phyloP scores from a whole-genome alignment of 2,888 invertebrate genomes.

The Tetheella fluctuosa region DNA sequence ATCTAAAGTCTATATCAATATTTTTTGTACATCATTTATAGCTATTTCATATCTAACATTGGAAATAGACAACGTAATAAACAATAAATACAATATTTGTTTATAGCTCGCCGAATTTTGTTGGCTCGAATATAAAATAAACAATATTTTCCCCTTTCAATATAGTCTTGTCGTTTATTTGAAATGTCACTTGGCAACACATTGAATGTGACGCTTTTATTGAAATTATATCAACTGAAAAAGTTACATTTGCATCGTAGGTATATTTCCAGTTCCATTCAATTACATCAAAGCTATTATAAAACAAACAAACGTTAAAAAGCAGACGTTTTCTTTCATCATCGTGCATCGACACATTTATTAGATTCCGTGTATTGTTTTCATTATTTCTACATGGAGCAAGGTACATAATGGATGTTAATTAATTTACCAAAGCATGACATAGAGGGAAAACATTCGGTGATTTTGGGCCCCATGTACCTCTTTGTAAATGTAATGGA shows the following conservation, averaged over 20 bases:
- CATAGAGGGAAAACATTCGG: no score
- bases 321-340: neutral
- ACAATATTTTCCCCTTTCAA: constrained; percentile 47
- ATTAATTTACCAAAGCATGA: no score
- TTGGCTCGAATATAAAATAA: constrained; percentile 11
- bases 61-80: constrained; percentile 8
- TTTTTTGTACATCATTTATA: neutral
- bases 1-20: neutral
- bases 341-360: no score
- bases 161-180: constrained; percentile 47
- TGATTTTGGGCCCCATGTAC: no score
- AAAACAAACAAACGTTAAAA: neutral
- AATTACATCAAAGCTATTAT: neutral
- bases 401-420: no score
- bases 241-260: constrained; percentile 25
- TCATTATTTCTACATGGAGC: no score
- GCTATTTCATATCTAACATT: neutral
- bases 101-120: constrained; percentile 2
- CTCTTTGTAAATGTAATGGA: no score
- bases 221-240: constrained; percentile 52
- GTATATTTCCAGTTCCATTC: neutral
- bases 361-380: no score
- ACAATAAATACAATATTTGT: neutral
- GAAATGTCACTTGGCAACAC: constrained; percentile 53
- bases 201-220: constrained; percentile 62